These are phyloP conservation scores for Echinometra lucunter DNA, from an alignment of 53 echinoderm and acorn worm species.

Conservation along the genomic window DNA sequence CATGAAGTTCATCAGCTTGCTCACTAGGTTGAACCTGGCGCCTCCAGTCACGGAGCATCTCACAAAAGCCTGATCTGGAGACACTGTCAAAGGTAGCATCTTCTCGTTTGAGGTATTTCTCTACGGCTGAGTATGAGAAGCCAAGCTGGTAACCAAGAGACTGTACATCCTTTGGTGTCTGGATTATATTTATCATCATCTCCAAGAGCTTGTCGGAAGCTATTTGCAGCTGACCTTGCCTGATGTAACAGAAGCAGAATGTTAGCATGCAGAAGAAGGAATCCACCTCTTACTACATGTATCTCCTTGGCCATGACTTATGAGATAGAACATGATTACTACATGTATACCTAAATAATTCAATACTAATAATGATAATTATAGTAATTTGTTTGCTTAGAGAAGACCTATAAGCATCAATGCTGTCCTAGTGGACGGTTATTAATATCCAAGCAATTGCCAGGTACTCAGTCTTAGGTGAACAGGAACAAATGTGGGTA, in stretches of 20 bases:
- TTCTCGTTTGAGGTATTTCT: not conserved
- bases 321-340: too few species aligned
- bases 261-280: too few species aligned
- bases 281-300: too few species aligned
- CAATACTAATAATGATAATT: too few species aligned
- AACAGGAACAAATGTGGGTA: too few species aligned
- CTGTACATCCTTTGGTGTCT: not conserved
- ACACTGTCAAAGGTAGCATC: not conserved
- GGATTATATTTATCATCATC: not conserved
- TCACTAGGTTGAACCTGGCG: not conserved
- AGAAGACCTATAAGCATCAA: too few species aligned
- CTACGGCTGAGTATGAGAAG: slow-evolving; percentile 2
- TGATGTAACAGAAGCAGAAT: not conserved
- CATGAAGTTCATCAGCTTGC: not conserved
- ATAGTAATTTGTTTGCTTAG: too few species aligned
- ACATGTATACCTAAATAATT: too few species aligned
- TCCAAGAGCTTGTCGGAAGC: not conserved
- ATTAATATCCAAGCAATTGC: too few species aligned
- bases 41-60: slow-evolving; percentile 35
- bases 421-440: too few species aligned
- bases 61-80: not conserved
- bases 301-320: too few species aligned
- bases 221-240: not conserved
- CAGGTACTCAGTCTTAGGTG: too few species aligned
- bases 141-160: slow-evolving; percentile 20